These are phyloP conservation scores for Muscicapa striata DNA, from an alignment of 2,797 vertebrate genomes.

Conservation along the genomic window DNA sequence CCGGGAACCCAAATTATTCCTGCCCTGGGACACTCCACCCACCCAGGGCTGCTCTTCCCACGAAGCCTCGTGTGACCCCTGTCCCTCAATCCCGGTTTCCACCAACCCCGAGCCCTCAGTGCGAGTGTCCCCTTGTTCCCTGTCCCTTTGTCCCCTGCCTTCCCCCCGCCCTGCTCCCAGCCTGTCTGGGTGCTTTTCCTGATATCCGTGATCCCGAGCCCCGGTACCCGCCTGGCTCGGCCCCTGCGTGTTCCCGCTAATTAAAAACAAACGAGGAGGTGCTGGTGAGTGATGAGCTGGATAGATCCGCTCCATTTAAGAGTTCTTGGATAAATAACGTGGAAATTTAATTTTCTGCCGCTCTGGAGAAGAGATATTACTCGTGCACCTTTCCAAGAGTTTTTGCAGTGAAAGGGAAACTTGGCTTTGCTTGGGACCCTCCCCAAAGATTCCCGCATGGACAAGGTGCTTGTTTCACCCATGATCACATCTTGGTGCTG, in stretches of 20 bases:
- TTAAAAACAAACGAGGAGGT: not conserved
- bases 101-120: fast-evolving
- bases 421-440: not conserved
- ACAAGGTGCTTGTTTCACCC: not conserved
- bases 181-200: not conserved
- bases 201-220: not conserved
- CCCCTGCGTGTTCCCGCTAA: not conserved
- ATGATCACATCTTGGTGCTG: not conserved
- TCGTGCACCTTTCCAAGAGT: not conserved
- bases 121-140: not conserved
- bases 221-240: not conserved
- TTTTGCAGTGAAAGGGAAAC: not conserved
- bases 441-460: fast-evolving
- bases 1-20: not conserved
- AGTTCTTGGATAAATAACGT: not conserved
- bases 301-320: not conserved
- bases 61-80: fast-evolving
- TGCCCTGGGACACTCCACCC: not conserved
- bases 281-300: not conserved
- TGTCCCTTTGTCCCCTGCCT: not conserved
- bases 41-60: not conserved
- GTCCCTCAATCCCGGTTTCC: not conserved
- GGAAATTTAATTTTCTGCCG: not conserved
- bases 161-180: not conserved
- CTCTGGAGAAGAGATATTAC: not conserved